These are phyloP conservation scores for Procambarus virginalis DNA, from an alignment of 1,140 invertebrate species.

Conservation along the genomic window DNA sequence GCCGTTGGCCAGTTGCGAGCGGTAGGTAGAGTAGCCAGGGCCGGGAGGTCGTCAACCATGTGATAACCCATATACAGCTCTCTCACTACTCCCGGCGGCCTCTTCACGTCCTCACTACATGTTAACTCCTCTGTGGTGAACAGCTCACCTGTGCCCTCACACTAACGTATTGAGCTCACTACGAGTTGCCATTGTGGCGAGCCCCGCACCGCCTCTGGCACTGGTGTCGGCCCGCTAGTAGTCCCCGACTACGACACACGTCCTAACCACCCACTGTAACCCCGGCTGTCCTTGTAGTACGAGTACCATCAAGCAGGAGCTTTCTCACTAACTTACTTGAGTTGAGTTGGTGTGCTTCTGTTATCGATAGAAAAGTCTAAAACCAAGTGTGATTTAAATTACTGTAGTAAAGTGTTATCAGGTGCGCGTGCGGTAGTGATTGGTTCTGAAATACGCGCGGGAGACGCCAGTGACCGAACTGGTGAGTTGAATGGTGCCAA, in stretches of 20 bases:
- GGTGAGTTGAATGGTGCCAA: background rate
- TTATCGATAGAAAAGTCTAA: background rate
- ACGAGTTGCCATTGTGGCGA: slow-evolving; percentile 21
- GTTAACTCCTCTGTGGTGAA: background rate
- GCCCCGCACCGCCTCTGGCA: background rate
- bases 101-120: background rate
- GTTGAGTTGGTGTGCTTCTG: background rate
- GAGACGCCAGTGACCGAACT: background rate
- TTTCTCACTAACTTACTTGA: background rate
- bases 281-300: background rate
- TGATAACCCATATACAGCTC: background rate
- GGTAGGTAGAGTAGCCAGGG: slow-evolving; percentile 46
- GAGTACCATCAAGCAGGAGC: background rate
- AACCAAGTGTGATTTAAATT: background rate
- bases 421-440: slow-evolving; percentile 13
- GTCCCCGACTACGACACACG: background rate
- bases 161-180: background rate
- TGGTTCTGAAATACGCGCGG: background rate
- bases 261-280: background rate
- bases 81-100: background rate
- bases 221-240: slow-evolving; percentile 1
- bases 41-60: slow-evolving; percentile 1
- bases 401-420: background rate
- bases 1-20: slow-evolving; percentile 31
- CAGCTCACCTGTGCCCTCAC: slow-evolving; percentile 15